Evolutionary conservation across 1,140 invertebrate species (phyloP).

Genomic region (Oncopodura yosiiana): DNA sequence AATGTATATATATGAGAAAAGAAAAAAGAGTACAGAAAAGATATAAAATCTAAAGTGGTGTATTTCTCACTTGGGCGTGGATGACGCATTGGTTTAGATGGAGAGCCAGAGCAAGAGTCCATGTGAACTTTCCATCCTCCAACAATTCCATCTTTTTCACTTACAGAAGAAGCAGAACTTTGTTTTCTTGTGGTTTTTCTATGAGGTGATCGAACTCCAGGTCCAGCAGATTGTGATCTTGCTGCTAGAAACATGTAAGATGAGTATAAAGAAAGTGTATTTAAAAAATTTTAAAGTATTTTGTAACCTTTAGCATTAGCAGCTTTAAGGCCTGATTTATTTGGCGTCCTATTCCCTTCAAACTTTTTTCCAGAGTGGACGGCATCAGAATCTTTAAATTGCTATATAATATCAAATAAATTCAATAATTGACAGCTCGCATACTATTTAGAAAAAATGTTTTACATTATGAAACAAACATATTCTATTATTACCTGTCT

Average conservation of each 20-base stretch:
- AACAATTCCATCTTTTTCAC: conserved; percentile 19
- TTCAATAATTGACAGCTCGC: conserved; percentile 21
- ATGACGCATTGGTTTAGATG: conserved; percentile 37
- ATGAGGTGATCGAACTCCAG: conserved; percentile 23
- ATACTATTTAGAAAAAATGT: not conserved
- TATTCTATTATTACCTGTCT: conserved; percentile 13
- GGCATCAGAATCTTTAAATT: conserved; percentile 29
- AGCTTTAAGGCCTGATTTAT: conserved; percentile 14
- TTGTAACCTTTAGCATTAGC: conserved; percentile 25
- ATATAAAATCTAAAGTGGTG: not conserved
- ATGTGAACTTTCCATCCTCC: conserved; percentile 32
- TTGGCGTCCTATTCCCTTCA: conserved; percentile 21
- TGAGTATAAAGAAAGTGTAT: too few species aligned
- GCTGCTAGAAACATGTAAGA: too few species aligned
- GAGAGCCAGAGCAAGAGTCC: conserved; percentile 18
- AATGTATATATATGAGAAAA: not conserved
- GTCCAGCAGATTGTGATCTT: conserved; percentile 43
- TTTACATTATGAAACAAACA: not conserved
- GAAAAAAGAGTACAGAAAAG: conserved; percentile 6
- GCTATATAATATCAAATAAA: not conserved
- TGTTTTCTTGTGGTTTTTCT: conserved; percentile 27
- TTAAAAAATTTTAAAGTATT: not conserved
- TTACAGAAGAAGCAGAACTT: conserved; percentile 25
- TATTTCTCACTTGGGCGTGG: conserved; percentile 47
- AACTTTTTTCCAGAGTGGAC: conserved; percentile 28